Evolutionary conservation across 2,888 invertebrate species (phyloP).

Genomic region (Drosophila tanythrix): DNA sequence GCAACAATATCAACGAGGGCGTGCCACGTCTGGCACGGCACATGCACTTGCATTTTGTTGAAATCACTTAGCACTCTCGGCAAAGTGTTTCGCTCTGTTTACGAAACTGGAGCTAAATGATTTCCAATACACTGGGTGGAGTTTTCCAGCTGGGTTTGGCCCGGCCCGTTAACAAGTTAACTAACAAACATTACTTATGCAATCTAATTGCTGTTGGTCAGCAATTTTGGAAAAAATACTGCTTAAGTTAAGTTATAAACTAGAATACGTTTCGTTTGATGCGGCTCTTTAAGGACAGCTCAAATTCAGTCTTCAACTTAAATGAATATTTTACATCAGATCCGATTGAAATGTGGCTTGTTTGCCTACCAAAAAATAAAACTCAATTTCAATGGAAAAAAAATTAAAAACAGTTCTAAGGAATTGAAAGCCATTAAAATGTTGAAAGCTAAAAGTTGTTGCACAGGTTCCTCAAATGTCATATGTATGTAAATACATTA

Average conservation of each 20-base stretch:
- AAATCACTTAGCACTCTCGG: conserved; percentile 45
- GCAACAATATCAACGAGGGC: conserved; percentile 23
- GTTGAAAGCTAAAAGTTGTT: neutral
- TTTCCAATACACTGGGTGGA: conserved; percentile 1
- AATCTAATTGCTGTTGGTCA: conserved; percentile 11
- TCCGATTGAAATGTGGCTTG: neutral
- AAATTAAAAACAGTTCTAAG: neutral
- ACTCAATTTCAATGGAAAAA: neutral
- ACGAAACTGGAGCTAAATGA: conserved; percentile 40
- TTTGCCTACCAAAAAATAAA: neutral
- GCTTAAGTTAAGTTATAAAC: conserved; percentile 7
- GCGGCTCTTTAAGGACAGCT: no score
- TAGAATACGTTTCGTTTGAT: no score
- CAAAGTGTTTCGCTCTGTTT: conserved; percentile 29
- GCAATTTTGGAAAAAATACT: conserved; percentile 4
- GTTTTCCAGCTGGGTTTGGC: conserved; percentile 10
- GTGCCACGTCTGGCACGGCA: conserved; percentile 37
- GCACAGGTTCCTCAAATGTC: neutral
- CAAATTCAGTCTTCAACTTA: no score
- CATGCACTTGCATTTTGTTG: conserved; percentile 47
- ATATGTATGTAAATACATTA: neutral
- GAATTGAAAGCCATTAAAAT: conserved; percentile 1
- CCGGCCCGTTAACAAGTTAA: conserved; percentile 27
- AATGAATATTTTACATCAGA: neutral
- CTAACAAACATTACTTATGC: conserved; percentile 22